A percentile compares a stretch with the other conserved stretches of the same genome.
phyloP scores from a whole-genome alignment of 2,113 vertebrate species.

The Clarias gariepinus region DNA sequence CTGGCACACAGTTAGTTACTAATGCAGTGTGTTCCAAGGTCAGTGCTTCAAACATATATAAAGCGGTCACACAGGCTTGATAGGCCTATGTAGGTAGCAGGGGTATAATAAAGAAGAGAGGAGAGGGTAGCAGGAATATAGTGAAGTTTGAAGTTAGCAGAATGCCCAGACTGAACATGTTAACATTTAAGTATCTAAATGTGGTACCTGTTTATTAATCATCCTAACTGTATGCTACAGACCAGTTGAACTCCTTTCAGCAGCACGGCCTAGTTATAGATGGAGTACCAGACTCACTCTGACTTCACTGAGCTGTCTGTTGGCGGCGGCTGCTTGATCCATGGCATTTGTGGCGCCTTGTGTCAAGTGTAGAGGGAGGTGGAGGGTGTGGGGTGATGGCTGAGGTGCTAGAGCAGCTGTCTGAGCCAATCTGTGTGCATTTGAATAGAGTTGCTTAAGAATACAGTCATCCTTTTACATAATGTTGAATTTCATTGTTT shows the following conservation, averaged over 20 bases:
- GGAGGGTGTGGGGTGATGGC: slow-evolving; percentile 43
- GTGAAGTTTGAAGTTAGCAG: neutral
- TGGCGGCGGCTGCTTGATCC: slow-evolving; percentile 40
- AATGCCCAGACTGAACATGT: neutral
- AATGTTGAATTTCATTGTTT: slow-evolving; percentile 66
- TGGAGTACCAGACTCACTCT: slow-evolving; percentile 57
- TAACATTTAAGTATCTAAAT: neutral
- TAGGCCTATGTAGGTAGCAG: too few species aligned
- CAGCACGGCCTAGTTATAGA: slow-evolving; percentile 4
- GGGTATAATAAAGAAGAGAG: neutral
- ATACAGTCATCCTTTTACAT: slow-evolving; percentile 47
- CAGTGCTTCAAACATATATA: neutral
- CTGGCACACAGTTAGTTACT: neutral
- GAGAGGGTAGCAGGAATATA: neutral
- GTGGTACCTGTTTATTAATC: slow-evolving; percentile 18
- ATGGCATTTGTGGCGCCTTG: slow-evolving; percentile 50
- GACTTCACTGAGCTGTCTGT: slow-evolving; percentile 64
- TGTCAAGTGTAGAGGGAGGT: slow-evolving; percentile 64
- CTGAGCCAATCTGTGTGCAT: slow-evolving; percentile 54
- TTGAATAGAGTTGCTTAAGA: slow-evolving; percentile 62
- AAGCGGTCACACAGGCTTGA: neutral
- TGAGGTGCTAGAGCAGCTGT: slow-evolving; percentile 69
- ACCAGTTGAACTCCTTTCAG: slow-evolving; percentile 21
- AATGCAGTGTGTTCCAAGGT: neutral
- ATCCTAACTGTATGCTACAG: neutral